Percentiles rank a stretch among this genome's conserved stretches.
Conservation (phyloP, 2,797 vertebrate genomes). For the Scolopax rusticola region DNA sequence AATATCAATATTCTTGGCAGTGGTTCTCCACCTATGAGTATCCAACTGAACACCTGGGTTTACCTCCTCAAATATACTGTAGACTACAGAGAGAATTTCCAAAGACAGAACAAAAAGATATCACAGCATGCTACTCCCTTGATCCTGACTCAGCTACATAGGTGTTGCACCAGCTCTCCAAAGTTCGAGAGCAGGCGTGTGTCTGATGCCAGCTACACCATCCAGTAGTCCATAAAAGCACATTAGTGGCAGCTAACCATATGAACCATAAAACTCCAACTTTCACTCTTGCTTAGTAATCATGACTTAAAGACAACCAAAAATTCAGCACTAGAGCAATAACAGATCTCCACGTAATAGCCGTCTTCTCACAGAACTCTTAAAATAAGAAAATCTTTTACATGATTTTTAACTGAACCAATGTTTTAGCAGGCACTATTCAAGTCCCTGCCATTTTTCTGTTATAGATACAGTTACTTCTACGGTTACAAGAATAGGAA, state of each 20-base stretch:
- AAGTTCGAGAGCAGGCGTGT: neutral
- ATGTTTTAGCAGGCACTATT: neutral
- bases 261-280: neutral
- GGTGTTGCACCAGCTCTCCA: neutral
- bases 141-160: neutral
- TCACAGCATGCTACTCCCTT: too few species aligned
- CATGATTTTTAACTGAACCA: rapidly evolving
- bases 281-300: neutral
- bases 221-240: rapidly evolving
- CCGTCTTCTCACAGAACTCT: neutral
- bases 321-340: neutral
- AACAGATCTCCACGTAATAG: neutral
- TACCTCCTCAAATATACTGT: neutral
- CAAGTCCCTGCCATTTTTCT: neutral
- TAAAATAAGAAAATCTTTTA: neutral
- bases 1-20: neutral
- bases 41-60: neutral
- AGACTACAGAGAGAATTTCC: neutral
- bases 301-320: neutral
- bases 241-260: neutral
- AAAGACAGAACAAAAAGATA: neutral
- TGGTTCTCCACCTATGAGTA: neutral
- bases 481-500: neutral
- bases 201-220: neutral
- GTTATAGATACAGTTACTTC: neutral